phyloP scores from a whole-genome alignment of 2,113 vertebrate genomes.

The Rhabdornis inornatus region DNA sequence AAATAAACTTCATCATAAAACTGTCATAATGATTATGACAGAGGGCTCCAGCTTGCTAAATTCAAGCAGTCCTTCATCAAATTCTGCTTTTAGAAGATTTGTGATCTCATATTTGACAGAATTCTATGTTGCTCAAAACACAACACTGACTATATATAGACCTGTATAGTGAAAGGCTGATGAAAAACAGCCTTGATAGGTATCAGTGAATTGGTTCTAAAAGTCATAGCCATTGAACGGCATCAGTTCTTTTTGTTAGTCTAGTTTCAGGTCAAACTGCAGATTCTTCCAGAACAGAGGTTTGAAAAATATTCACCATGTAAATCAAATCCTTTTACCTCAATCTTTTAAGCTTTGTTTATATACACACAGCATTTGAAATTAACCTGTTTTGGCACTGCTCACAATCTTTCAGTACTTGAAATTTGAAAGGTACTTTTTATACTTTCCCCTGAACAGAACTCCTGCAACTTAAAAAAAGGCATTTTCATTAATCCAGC shows the following conservation, averaged over 20 bases:
- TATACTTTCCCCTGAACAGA: neutral
- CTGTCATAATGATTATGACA: conserved; percentile 51
- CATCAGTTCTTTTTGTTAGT: neutral
- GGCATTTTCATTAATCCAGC: neutral
- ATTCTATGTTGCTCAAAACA: neutral
- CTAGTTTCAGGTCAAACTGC: neutral
- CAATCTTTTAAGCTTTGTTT: neutral
- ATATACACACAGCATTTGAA: neutral
- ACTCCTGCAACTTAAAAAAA: neutral
- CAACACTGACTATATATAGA: neutral
- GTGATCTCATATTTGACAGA: neutral
- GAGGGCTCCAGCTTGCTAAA: conserved; percentile 33
- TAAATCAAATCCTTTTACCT: neutral
- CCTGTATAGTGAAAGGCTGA: neutral
- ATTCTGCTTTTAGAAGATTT: neutral
- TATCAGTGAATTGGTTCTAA: neutral
- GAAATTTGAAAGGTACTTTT: neutral
- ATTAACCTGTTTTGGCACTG: neutral
- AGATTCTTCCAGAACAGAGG: neutral
- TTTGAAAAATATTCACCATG: neutral
- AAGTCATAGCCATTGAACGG: neutral
- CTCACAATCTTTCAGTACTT: neutral
- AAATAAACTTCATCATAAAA: conserved; percentile 58
- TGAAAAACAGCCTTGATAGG: neutral
- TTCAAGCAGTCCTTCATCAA: conserved; percentile 6